Evolutionary conservation across 2,113 vertebrate genomes (phyloP), one percentile per base, ranked within the genome.

Genomic region (Rhinolophus sinicus): DNA sequence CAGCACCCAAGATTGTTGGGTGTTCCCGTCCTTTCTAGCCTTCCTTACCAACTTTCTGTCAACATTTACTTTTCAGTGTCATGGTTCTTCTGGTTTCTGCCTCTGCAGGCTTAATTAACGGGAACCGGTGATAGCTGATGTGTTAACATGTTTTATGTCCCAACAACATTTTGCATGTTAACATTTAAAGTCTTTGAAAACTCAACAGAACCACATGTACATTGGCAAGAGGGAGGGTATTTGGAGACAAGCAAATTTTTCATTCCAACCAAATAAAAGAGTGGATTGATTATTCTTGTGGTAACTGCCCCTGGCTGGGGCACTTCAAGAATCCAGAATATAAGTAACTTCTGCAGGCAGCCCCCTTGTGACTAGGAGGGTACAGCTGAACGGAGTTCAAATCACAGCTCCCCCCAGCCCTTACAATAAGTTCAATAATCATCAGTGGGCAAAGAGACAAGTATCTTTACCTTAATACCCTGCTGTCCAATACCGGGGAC

Each of bases 381-480:
- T 58, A 78, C 56, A 28, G 13, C 33, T 82, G 35, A 86, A 62
- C 11, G 81, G 47, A 47, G 10, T 80, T 84, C 60, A 75, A 33
- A 4, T 65, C 35, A 82, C 5, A 60, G 38, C 11, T 83, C 30
- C 12, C 12, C 9, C 21, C 26, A 64, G 19, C 2, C 52, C 64
- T 22, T 38, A 44, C 21, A 85, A 54, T 80, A 94, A 88, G 69
- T 38, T 62, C 30, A 83, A 40, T 12, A 83, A 6, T 90, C 35
- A 84, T 84, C 56, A 83, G 2, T 54, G 38, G 26, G 16, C 70
- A 67, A 35, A 90, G 28, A 80, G 21, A 38, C 2, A 62, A 91
- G 7, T 73, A 64, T 90, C 12, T 33, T 97, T 98, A 99, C 99
- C 99, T 99, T 99, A 47, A 98, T 96, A 82, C 99, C 99, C 91